A percentile compares a stretch with the other conserved stretches of the same genome.
Evolutionary conservation across 2,113 vertebrate species (phyloP).

Genomic region (Ia io): DNA sequence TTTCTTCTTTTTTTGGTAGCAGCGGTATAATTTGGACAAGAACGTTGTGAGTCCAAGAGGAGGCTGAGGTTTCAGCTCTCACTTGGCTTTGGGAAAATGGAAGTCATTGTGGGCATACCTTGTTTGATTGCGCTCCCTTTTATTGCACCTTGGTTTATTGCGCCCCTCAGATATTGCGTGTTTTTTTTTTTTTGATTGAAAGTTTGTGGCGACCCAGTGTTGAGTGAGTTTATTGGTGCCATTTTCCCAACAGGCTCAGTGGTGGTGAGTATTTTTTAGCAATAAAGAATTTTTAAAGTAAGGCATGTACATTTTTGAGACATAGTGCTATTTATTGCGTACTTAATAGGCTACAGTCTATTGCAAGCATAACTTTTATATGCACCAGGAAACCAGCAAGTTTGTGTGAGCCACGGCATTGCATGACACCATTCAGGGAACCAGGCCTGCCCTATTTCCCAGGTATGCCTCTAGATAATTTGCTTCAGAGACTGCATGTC

Average conservation of each 20-base stretch:
- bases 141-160: background rate
- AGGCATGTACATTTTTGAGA: background rate
- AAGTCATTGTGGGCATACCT: background rate
- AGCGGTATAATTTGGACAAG: background rate
- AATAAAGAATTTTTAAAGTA: background rate
- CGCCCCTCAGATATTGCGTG: background rate
- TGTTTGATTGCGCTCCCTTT: background rate
- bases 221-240: background rate
- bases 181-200: background rate
- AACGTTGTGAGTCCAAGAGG: constrained; percentile 18
- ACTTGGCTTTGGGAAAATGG: background rate
- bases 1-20: background rate
- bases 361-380: background rate
- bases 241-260: background rate
- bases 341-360: background rate
- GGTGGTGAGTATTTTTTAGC: background rate
- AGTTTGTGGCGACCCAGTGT: background rate
- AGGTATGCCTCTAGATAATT: background rate
- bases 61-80: constrained; percentile 25
- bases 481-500: background rate
- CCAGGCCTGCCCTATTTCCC: background rate
- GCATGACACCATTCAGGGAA: background rate
- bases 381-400: background rate
- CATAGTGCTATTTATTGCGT: background rate
- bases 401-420: background rate